A percentile compares a stretch with the other conserved stretches of the same genome.
Evolutionary conservation across 2,113 vertebrate genomes (phyloP).

Genomic region (Thinocorus orbignyianus): DNA sequence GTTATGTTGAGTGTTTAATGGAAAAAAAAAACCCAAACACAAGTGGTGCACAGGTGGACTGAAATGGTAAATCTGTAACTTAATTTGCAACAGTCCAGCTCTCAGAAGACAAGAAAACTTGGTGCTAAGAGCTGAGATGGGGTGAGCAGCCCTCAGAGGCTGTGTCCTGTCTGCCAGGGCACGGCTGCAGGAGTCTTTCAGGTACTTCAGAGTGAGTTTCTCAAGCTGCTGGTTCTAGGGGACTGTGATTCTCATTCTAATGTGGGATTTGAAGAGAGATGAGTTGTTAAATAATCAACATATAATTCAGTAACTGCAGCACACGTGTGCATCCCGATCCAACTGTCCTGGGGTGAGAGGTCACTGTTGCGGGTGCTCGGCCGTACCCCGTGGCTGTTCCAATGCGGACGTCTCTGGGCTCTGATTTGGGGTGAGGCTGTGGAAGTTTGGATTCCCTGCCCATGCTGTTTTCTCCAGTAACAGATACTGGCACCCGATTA

Average conservation of each 20-base stretch:
- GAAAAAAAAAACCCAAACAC: not conserved
- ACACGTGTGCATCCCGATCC: not conserved
- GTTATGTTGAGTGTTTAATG: not conserved
- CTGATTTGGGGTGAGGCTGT: not conserved
- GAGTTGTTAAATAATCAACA: not conserved
- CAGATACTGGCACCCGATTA: not conserved
- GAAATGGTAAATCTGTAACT: not conserved
- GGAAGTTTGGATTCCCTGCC: not conserved
- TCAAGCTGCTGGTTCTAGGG: not conserved
- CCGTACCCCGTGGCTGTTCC: not conserved
- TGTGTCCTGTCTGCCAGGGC: not conserved
- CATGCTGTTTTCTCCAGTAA: not conserved
- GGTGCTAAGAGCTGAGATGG: not conserved
- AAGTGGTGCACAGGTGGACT: not conserved
- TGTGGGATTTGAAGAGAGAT: not conserved
- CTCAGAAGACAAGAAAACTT: not conserved
- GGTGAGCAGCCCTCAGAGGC: not conserved
- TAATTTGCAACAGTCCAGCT: not conserved
- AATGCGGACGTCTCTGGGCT: not conserved
- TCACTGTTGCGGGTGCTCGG: not conserved
- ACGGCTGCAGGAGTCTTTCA: not conserved
- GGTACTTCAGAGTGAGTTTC: not conserved
- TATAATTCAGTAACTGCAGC: not conserved
- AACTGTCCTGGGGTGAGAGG: not conserved
- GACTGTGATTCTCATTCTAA: not conserved